Evolutionary conservation across 2,113 vertebrate species (phyloP).

Genomic region (pig (Sus scrofa)): DNA sequence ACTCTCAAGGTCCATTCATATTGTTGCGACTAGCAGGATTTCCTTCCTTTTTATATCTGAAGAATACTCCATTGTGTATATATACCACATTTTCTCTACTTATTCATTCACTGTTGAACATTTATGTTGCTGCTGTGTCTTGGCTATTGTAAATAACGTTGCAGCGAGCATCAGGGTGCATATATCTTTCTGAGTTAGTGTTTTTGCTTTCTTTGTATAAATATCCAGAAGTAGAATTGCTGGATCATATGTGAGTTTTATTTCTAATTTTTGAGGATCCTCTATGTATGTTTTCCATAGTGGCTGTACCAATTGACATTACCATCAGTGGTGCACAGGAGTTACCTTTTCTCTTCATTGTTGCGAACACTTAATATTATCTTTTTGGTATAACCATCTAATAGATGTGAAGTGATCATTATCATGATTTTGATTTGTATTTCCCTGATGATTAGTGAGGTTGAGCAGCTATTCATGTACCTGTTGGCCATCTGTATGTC

Average conservation of each 20-base stretch:
- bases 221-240: background rate
- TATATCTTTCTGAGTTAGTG: background rate
- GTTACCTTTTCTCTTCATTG: background rate
- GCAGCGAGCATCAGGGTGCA: background rate
- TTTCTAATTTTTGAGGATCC: background rate
- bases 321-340: background rate
- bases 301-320: background rate
- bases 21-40: background rate
- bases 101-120: background rate
- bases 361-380: background rate
- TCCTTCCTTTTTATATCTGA: background rate
- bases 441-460: background rate
- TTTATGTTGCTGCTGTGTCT: background rate
- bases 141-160: background rate
- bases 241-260: background rate
- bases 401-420: background rate
- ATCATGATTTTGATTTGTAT: background rate
- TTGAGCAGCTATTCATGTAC: background rate
- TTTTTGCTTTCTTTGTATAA: background rate
- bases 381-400: background rate
- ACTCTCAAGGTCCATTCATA: background rate
- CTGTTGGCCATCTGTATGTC: background rate
- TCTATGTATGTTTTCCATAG: background rate
- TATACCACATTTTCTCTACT: background rate
- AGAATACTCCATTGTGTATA: background rate